Base-by-base conservation (phyloP, 2,888 invertebrate species). In the Psylliodes chrysocephalus region DNA sequence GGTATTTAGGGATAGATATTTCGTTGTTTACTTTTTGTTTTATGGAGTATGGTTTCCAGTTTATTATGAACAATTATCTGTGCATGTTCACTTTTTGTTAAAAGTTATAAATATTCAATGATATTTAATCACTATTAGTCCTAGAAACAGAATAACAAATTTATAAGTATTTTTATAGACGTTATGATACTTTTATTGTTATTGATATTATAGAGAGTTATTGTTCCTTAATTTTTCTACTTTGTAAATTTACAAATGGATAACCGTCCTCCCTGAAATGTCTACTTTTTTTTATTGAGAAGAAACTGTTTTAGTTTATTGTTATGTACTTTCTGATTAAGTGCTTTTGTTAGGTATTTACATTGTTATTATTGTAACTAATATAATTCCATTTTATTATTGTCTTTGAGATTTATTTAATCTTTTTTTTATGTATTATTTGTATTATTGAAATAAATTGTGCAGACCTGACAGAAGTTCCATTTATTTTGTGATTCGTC, bases 1-100 rank as follows among this genome's bases (percentile, higher is more conserved):
- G 70, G 70, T 70, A 70, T 56, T 62, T 62, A 76, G 75, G 28
- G 81, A 38, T 57, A 53, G 14, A 28, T 38, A 38, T 17, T 7
- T 44, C 40, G 7, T 33, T 30, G 14, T 40, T 22, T 8, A 35
- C n/a, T 25, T 46, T 8, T 46, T 28, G 25, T 44, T 33, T 30
- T 6, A 22, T 14, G 5, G 30, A 44, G 28, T 22, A 46, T 44
- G 19, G 56, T 56, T 56, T 46, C 35, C 10, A 17, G 30, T 55
- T 44, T 8, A 53, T 14, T n/a, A n/a, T 28, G 28, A 28, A 28
- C 4, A 28, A 28, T 6, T 28, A 28, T 28, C 28, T 8, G 8
- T 8, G 28, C 8, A 8, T 28, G 28, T 8, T 28, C 28, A 28
- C 4, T 28, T 28, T 28, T 28, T 28, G 28, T 28, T 28, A 28